These are phyloP conservation scores for Amblyopsis rosae DNA, from an alignment of 2,113 vertebrate species.

Conservation along the genomic window DNA sequence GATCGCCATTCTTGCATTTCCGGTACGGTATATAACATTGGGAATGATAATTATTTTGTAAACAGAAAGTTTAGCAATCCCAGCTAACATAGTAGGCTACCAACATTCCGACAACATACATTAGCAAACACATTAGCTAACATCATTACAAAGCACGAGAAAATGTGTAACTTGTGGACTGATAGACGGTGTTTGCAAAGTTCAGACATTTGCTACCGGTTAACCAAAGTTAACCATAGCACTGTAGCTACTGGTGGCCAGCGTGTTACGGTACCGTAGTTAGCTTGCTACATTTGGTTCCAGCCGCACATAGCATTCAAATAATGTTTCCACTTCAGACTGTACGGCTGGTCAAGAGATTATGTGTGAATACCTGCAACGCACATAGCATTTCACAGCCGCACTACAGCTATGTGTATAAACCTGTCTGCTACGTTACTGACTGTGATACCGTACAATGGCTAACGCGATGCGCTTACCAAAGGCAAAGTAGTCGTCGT, in stretches of 20 bases:
- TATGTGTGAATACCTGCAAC: not conserved
- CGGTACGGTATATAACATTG: not conserved
- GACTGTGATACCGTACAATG: conserved; percentile 17
- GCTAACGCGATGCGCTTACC: conserved; percentile 50
- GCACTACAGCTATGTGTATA: conserved; percentile 1
- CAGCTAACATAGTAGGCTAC: conserved; percentile 5
- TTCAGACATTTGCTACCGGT: not conserved
- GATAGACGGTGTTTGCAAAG: not conserved
- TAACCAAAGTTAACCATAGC: not conserved
- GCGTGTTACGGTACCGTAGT: not conserved
- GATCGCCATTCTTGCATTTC: not conserved
- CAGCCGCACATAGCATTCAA: too few relatives aligned
- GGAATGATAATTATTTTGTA: not conserved
- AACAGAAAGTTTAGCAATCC: not conserved
- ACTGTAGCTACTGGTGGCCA: not conserved
- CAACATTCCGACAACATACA: not conserved
- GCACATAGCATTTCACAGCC: not conserved
- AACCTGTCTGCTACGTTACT: conserved; percentile 23
- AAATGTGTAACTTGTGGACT: too few relatives aligned
- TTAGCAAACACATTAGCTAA: too few relatives aligned
- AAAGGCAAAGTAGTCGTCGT: conserved; percentile 45
- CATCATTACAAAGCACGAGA: too few relatives aligned
- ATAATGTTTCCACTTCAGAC: too few relatives aligned
- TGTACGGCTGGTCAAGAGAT: too few relatives aligned
- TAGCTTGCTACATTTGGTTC: too few relatives aligned